Evolutionary conservation across 2,113 vertebrate genomes (phyloP).

Genomic region (Charina bottae): DNA sequence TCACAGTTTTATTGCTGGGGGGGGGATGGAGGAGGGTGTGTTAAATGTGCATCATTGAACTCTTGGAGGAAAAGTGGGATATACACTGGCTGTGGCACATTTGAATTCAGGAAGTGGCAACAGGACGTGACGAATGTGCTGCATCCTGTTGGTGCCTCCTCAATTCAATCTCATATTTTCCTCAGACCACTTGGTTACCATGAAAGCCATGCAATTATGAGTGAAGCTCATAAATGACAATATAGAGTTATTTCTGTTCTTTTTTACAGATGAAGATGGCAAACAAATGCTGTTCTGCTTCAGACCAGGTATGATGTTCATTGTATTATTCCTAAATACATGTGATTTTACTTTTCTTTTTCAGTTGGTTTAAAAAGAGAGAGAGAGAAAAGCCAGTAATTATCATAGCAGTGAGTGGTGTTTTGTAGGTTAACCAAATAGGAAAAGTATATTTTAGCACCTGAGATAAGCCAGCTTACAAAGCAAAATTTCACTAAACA

Average conservation of each 20-base stretch:
- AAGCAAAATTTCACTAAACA: conserved; percentile 9
- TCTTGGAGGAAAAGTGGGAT: not conserved
- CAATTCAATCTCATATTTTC: not conserved
- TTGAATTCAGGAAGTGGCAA: not conserved
- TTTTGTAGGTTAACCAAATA: not conserved
- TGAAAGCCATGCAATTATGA: not conserved
- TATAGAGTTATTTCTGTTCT: conserved; percentile 39
- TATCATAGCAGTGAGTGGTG: not conserved
- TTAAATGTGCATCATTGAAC: not conserved
- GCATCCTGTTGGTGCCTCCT: not conserved
- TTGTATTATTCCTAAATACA: not conserved
- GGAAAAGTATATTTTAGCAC: conserved; percentile 22
- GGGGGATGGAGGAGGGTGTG: not conserved
- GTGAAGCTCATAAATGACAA: not conserved
- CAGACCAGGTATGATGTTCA: conserved; percentile 83
- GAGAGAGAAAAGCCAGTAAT: not conserved
- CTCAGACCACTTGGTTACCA: not conserved
- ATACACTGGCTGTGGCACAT: not conserved
- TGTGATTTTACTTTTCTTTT: not conserved
- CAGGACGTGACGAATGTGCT: not conserved
- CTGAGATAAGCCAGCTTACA: not conserved
- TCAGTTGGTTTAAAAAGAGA: not conserved
- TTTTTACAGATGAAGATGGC: conserved; percentile 84
- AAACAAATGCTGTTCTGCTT: conserved; percentile 85
- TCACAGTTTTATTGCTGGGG: not conserved